These are phyloP conservation scores for Drymodes brunneopygia DNA, from an alignment of 2,113 vertebrate genomes.

Conservation along the genomic window DNA sequence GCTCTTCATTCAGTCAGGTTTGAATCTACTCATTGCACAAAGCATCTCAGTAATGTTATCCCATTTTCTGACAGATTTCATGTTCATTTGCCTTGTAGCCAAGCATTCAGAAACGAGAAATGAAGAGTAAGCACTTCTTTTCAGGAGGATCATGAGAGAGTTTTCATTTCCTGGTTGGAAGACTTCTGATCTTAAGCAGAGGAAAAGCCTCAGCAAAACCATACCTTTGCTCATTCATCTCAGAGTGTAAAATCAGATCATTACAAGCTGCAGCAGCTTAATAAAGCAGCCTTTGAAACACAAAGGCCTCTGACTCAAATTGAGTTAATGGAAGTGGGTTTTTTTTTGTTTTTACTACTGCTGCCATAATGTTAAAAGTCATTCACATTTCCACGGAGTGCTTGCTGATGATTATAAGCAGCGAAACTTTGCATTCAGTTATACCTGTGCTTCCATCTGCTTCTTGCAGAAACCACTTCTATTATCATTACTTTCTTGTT, in stretches of 20 bases:
- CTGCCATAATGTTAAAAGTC: background rate
- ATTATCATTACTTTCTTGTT: slow-evolving; percentile 15
- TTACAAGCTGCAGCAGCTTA: background rate
- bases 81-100: background rate
- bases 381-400: background rate
- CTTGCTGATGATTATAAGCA: slow-evolving; percentile 13
- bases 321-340: background rate
- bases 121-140: background rate
- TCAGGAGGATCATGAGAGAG: background rate
- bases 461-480: slow-evolving; percentile 25
- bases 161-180: background rate
- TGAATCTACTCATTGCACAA: background rate
- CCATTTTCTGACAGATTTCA: background rate
- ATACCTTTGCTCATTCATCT: background rate
- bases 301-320: slow-evolving; percentile 2
- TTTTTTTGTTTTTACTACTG: background rate
- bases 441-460: slow-evolving; percentile 32
- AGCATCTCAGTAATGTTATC: background rate
- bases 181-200: background rate
- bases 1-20: background rate
- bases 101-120: background rate
- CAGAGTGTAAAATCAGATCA: background rate
- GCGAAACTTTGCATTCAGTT: slow-evolving; percentile 15
- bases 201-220: background rate
- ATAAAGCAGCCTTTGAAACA: slow-evolving; percentile 13